Base-by-base conservation (phyloP, 23 tunicate species). In the Trididemnum clinides region DNA sequence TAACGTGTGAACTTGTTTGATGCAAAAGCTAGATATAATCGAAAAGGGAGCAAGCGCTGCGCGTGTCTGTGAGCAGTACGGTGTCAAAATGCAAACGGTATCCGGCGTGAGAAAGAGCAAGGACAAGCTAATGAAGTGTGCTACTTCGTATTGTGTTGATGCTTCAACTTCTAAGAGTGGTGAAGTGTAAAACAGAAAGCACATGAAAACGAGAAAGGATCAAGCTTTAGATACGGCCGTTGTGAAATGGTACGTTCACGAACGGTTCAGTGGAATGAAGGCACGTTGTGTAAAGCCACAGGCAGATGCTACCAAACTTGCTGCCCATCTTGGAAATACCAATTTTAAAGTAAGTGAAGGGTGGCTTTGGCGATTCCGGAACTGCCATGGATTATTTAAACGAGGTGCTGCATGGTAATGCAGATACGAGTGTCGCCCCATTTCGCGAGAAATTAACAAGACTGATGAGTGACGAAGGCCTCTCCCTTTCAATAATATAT, bases 351-450 rank as follows among this genome's bases (percentile, higher is more conserved):
- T 10, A 30, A 69, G 76, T 32, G 76, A 69, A 29, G 76, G 76
- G 38, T 69, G 76, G 37, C 38, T 30, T 30, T 69, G 37, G 37
- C 76, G 38, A 69, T 69, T 69, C 37, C 18, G 38, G 2, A 69
- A 69, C 30, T 37, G 37, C 38, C 76, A 69, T 69, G 38, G 76
- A 69, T 69, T 69, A 69, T 69, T 69, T n/a, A n/a, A 69, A 69
- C 76, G 38, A 69, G 76, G 76, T 69, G 37, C 76, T 69, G 76
- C 76, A 69, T 69, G 76, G 76, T 32, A 37, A 69, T 6, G 76
- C 76, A 6, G 76, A 10, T 69, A 21, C 69, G 69, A 21, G 26
- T 21, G 27, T 18, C 6, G 69, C 27, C 69, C 69, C 69, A 62
- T 62, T 62, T 62, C 69, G 27, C 69, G 27, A 62, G 69, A 62